A percentile compares a stretch with the other conserved stretches of the same genome.
Evolutionary conservation across 2,888 invertebrate genomes (phyloP).

Genomic region (Torymus aiolomorphi): DNA sequence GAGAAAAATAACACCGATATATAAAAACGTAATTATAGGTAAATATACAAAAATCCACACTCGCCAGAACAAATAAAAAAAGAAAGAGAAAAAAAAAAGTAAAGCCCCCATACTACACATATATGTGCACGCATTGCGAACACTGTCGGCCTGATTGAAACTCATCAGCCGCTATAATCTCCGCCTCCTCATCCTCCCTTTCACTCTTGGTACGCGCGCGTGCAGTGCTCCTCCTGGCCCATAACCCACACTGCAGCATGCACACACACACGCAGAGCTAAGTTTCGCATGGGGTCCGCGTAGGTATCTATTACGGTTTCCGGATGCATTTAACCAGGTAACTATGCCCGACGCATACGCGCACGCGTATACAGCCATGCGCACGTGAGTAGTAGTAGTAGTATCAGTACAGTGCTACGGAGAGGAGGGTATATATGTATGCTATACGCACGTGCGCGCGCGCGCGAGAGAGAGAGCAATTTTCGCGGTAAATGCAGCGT

Average conservation of each 20-base stretch:
- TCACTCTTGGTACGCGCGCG: conserved; percentile 15
- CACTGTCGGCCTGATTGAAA: background rate
- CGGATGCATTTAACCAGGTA: conserved; percentile 63
- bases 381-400: background rate
- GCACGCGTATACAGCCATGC: background rate
- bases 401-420: too few relatives aligned
- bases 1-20: too few relatives aligned
- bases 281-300: conserved; percentile 30
- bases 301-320: conserved; percentile 62
- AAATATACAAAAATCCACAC: too few relatives aligned
- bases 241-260: conserved; percentile 4
- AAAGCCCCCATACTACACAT: too few relatives aligned
- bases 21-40: too few relatives aligned
- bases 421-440: too few relatives aligned
- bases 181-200: conserved; percentile 8
- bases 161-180: conserved; percentile 12
- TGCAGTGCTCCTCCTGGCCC: conserved; percentile 16
- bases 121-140: too few relatives aligned
- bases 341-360: conserved; percentile 48
- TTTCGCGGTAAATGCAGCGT: conserved; percentile 41
- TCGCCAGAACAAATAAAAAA: too few relatives aligned
- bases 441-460: background rate
- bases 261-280: background rate
- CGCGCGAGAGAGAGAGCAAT: conserved; percentile 28
- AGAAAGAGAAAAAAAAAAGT: too few relatives aligned